Evolutionary conservation across 1,140 invertebrate genomes (phyloP).

Genomic region (Neodiprion fabricii): DNA sequence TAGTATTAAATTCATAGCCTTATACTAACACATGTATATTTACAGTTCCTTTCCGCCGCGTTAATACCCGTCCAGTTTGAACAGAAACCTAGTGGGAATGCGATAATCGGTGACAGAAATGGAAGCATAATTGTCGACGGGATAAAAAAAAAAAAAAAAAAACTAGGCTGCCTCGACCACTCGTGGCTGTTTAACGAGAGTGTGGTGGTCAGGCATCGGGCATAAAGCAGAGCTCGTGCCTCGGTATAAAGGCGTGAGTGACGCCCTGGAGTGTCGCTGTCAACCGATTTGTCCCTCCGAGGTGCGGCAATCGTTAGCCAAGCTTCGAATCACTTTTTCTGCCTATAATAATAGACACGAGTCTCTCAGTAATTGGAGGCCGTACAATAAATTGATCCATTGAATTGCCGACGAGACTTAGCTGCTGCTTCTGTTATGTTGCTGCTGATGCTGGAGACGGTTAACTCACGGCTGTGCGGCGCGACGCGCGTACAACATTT

Average conservation of each 20-base stretch:
- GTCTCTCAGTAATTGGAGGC: constrained; percentile 9
- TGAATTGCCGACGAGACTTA: background rate
- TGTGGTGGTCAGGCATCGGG: no score
- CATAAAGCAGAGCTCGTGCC: no score
- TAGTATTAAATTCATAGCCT: no score
- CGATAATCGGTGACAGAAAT: constrained; percentile 5
- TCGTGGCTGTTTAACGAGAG: background rate
- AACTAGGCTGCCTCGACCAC: constrained; percentile 2
- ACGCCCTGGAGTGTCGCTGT: constrained; percentile 4
- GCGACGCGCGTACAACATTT: background rate
- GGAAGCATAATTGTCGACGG: background rate
- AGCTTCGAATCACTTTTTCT: constrained; percentile 8
- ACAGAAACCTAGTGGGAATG: background rate
- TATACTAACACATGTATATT: no score
- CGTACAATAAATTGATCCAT: constrained; percentile 12
- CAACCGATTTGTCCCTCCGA: constrained; percentile 14
- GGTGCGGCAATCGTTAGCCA: constrained; percentile 11
- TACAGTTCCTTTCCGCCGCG: no score
- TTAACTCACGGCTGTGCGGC: background rate
- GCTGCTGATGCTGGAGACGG: background rate
- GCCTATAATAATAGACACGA: constrained; percentile 16
- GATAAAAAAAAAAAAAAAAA: background rate
- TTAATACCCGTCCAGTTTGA: no score
- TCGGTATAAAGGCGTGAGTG: background rate
- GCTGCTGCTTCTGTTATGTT: background rate